Conservation (phyloP, 2,797 vertebrate genomes). For the Anas georgica region DNA sequence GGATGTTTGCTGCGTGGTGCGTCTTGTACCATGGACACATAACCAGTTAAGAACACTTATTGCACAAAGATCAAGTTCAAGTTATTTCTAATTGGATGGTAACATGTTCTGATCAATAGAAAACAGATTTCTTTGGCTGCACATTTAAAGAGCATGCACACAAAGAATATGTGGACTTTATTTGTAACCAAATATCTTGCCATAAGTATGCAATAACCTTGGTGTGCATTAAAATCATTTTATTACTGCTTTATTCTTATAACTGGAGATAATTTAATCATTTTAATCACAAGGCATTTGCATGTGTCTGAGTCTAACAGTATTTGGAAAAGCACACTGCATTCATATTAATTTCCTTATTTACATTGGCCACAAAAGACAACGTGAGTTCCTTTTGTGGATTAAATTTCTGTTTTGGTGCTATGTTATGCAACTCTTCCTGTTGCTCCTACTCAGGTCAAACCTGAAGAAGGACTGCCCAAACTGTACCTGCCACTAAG, state of each 20-base stretch:
- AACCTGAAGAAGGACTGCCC: background rate
- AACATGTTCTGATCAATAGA: background rate
- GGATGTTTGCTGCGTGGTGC: background rate
- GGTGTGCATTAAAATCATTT: background rate
- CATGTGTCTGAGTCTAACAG: background rate
- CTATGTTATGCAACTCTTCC: background rate
- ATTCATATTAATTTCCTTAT: background rate
- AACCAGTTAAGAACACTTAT: background rate
- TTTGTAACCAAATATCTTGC: background rate
- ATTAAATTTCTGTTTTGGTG: background rate
- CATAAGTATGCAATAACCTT: rapidly evolving
- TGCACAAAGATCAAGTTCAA: background rate
- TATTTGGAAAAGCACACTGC: background rate
- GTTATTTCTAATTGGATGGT: background rate
- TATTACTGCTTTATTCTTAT: background rate
- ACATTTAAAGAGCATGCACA: background rate
- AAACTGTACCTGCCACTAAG: background rate
- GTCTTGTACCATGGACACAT: background rate
- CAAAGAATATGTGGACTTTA: background rate
- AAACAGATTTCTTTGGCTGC: background rate
- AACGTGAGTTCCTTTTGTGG: background rate
- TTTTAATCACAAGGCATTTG: background rate
- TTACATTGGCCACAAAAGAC: background rate
- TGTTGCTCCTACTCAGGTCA: background rate
- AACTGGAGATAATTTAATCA: background rate